Evolutionary conservation across 2,113 vertebrate species (phyloP).

Genomic region (Pachyramphus minor): DNA sequence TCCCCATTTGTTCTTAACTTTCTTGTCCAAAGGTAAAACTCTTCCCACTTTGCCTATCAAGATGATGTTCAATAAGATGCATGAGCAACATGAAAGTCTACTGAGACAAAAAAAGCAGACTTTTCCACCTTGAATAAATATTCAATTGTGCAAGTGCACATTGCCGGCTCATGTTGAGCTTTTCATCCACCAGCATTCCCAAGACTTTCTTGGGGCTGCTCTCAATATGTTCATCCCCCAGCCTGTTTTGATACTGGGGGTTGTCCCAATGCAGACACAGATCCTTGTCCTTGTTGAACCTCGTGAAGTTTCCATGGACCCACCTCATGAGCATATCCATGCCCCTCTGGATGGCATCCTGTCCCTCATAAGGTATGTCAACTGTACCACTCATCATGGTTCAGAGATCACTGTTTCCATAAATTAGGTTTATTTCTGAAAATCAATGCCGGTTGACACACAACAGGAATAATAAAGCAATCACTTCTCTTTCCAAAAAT

Average conservation of each 20-base stretch:
- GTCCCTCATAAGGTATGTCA: background rate
- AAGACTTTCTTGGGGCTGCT: background rate
- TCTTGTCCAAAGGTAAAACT: background rate
- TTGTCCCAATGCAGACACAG: background rate
- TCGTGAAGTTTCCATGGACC: background rate
- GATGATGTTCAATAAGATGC: background rate
- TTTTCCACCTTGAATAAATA: background rate
- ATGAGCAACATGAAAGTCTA: background rate
- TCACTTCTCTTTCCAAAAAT: background rate
- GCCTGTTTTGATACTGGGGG: background rate
- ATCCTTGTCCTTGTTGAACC: background rate
- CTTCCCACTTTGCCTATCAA: background rate
- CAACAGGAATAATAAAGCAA: background rate
- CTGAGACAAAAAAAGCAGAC: background rate
- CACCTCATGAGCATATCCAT: background rate
- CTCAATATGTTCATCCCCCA: accelerated
- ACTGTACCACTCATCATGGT: background rate
- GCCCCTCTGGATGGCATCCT: background rate
- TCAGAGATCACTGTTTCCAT: background rate
- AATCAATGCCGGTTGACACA: background rate
- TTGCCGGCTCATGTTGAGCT: background rate
- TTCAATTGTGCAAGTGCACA: background rate
- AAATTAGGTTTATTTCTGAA: background rate
- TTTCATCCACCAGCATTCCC: background rate
- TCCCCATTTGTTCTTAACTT: background rate